Evolutionary conservation across 2,888 invertebrate species (phyloP).

Genomic region (Prosopocoilus inquinatus): DNA sequence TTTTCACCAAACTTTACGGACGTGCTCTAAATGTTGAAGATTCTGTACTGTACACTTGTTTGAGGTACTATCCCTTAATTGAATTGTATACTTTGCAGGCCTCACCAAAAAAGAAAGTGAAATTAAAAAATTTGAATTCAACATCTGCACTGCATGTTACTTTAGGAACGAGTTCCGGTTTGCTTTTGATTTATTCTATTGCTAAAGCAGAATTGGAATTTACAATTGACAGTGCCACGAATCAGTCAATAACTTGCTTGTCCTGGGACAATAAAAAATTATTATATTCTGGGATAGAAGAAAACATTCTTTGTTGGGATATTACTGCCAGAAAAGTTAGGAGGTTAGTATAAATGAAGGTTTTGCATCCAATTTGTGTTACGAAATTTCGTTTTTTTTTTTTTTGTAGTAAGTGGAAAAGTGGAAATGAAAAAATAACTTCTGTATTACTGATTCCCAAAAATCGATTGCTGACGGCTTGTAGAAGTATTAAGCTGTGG

Average conservation of each 20-base stretch:
- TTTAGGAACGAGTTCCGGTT: conserved; percentile 72
- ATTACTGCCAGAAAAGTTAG: conserved; percentile 52
- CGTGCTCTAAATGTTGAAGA: too few relatives aligned
- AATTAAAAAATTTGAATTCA: conserved; percentile 47
- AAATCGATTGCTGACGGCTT: conserved; percentile 46
- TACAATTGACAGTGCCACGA: conserved; percentile 52
- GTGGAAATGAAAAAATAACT: conserved; percentile 57
- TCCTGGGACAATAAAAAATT: conserved; percentile 59
- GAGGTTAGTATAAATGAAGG: conserved; percentile 43
- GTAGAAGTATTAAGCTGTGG: conserved; percentile 61
- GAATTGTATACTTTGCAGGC: conserved; percentile 19
- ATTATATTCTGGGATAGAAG: conserved; percentile 57
- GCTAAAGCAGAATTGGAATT: conserved; percentile 63
- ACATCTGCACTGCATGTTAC: conserved; percentile 58
- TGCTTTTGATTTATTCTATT: conserved; percentile 69
- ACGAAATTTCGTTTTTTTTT: conserved; percentile 32
- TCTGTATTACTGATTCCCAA: conserved; percentile 62
- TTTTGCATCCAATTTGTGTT: conserved; percentile 9
- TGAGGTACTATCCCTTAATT: too few relatives aligned
- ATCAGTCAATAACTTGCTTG: conserved; percentile 49
- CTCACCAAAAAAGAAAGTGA: conserved; percentile 53
- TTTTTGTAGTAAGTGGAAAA: conserved; percentile 64
- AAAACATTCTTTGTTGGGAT: conserved; percentile 59
- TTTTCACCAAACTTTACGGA: too few relatives aligned
- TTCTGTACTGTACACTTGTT: too few relatives aligned